Percentiles rank a stretch among this genome's conserved stretches.
Evolutionary conservation across 2,797 vertebrate species (phyloP).

Genomic region (Pangasius krempfi): DNA sequence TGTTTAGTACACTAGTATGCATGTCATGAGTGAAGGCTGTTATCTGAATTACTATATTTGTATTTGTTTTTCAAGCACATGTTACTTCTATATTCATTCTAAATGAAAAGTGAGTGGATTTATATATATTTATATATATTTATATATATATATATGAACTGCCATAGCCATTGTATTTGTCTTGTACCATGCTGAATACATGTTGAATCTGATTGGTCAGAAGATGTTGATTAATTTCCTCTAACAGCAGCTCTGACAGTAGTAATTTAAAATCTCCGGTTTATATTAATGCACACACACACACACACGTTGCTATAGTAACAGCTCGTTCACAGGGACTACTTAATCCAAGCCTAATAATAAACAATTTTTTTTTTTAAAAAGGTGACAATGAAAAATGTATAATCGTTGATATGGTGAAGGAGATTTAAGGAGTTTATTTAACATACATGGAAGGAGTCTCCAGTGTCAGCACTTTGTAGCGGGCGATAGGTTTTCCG

Average conservation of each 20-base stretch:
- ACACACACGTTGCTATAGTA: neutral
- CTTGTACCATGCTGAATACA: too few species aligned
- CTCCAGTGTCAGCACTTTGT: neutral
- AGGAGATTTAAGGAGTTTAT: neutral
- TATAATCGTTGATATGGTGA: neutral
- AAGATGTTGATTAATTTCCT: neutral
- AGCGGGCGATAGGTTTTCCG: neutral
- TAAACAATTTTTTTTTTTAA: too few species aligned
- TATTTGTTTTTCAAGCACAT: neutral
- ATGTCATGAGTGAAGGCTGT: neutral
- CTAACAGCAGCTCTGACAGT: neutral
- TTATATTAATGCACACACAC: neutral
- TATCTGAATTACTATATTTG: neutral
- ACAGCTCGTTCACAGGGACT: neutral
- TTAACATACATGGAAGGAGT: neutral
- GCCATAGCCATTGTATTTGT: neutral
- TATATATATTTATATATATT: too few species aligned
- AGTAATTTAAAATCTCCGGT: neutral
- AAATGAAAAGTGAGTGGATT: neutral
- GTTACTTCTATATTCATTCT: neutral
- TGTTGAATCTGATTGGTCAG: neutral
- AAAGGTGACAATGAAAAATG: neutral
- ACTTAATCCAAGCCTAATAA: neutral
- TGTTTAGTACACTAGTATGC: neutral
- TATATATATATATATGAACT: neutral